Conservation (phyloP, 2,797 vertebrate species). For the Mionectes olivaceus region DNA sequence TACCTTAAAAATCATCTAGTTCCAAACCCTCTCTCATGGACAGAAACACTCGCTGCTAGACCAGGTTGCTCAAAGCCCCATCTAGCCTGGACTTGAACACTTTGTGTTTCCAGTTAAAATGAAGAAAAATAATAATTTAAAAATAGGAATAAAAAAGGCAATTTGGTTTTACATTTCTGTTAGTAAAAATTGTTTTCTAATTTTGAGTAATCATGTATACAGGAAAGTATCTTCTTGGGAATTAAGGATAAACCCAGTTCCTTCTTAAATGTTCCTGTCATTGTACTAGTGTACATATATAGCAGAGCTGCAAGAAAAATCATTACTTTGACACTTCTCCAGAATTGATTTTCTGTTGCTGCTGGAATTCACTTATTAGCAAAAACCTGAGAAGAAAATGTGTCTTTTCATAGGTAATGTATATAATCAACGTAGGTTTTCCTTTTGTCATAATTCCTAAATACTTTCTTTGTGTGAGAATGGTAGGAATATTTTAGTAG, state of each 20-base stretch:
- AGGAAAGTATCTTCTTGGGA: background rate
- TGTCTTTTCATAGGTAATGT: background rate
- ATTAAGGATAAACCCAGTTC: slow-evolving; percentile 9
- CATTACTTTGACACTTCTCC: slow-evolving; percentile 44
- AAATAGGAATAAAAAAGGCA: fast-evolving
- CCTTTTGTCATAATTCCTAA: background rate
- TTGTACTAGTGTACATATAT: background rate
- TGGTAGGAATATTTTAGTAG: background rate
- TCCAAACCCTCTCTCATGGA: background rate
- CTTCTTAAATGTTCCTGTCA: slow-evolving; percentile 7
- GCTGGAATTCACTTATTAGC: slow-evolving; percentile 31
- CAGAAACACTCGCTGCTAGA: no score
- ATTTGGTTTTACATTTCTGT: background rate
- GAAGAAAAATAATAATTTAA: background rate
- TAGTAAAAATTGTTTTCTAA: background rate
- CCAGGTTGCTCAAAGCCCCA: background rate
- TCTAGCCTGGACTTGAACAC: background rate
- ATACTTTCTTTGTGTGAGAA: background rate
- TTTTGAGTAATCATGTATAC: background rate
- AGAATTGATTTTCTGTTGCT: slow-evolving; percentile 55
- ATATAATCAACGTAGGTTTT: background rate
- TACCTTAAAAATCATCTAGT: background rate
- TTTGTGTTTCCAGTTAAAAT: background rate
- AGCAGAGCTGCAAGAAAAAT: slow-evolving; percentile 49
- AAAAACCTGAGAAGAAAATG: slow-evolving; percentile 44